These are phyloP conservation scores for Thyatira batis DNA, from an alignment of 2,888 invertebrate species.

Conservation along the genomic window DNA sequence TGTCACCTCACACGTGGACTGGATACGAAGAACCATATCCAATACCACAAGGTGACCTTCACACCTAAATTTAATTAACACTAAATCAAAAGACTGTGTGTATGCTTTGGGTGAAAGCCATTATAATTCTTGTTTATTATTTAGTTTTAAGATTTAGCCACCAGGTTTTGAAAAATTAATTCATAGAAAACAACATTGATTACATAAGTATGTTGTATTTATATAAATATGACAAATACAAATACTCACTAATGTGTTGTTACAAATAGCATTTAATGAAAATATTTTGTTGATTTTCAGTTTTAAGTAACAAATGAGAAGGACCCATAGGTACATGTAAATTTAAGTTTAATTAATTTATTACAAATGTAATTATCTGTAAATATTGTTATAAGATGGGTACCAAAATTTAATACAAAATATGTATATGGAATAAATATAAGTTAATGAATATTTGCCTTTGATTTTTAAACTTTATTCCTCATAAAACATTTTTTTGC, in stretches of 20 bases:
- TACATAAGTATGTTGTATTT: not conserved
- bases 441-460: not conserved
- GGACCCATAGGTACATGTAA: conserved; percentile 1
- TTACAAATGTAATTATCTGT: conserved; percentile 23
- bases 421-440: not conserved
- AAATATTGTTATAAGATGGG: conserved; percentile 39
- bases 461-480: not conserved
- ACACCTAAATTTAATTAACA: conserved; percentile 16
- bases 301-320: not conserved
- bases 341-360: conserved; percentile 18
- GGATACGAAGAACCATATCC: conserved; percentile 90
- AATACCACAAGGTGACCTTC: conserved; percentile 71
- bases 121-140: conserved; percentile 1
- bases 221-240: not conserved
- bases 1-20: conserved; percentile 91
- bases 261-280: conserved; percentile 4
- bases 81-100: conserved; percentile 51
- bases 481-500: not conserved
- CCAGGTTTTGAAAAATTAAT: not conserved
- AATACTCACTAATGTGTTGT: not conserved
- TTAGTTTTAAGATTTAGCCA: not conserved
- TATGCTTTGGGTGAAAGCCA: conserved; percentile 19
- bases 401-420: conserved; percentile 38
- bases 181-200: not conserved
- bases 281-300: conserved; percentile 4